phyloP scores from a whole-genome alignment of 2,797 vertebrate genomes.

The Graptemys geographica region DNA sequence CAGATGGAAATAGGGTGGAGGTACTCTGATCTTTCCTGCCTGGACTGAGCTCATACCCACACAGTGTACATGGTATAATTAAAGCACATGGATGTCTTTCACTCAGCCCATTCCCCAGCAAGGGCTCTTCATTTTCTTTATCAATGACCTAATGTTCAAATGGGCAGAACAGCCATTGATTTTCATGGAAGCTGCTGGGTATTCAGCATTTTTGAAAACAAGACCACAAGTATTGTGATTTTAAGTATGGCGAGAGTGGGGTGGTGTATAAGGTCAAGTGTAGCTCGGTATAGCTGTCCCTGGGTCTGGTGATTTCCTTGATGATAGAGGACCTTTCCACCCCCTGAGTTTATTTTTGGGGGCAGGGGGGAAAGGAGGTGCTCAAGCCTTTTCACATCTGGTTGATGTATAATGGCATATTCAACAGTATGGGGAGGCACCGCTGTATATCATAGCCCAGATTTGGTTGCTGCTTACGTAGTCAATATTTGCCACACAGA shows the following conservation, averaged over 20 bases:
- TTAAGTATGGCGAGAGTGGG: fast-evolving
- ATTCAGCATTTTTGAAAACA: no score
- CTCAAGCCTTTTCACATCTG: background rate
- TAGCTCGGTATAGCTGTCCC: background rate
- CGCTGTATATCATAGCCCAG: background rate
- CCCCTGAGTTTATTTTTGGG: background rate
- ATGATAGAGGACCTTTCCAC: background rate
- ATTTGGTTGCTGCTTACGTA: background rate
- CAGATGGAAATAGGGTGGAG: background rate
- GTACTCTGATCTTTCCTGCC: background rate
- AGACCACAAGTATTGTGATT: background rate
- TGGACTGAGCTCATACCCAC: background rate
- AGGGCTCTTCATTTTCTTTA: background rate
- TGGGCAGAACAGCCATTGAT: background rate
- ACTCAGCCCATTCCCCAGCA: background rate
- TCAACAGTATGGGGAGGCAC: background rate
- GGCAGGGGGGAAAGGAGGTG: no score
- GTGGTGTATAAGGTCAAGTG: fast-evolving
- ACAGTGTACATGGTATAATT: background rate
- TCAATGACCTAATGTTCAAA: background rate
- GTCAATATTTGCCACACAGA: background rate
- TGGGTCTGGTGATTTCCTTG: background rate
- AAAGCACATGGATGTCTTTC: background rate
- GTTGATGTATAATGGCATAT: background rate
- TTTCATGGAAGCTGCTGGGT: background rate